These are phyloP conservation scores for Porites cylindrica DNA, from an alignment of 92 coral and sea anemone genomes.

Conservation along the genomic window DNA sequence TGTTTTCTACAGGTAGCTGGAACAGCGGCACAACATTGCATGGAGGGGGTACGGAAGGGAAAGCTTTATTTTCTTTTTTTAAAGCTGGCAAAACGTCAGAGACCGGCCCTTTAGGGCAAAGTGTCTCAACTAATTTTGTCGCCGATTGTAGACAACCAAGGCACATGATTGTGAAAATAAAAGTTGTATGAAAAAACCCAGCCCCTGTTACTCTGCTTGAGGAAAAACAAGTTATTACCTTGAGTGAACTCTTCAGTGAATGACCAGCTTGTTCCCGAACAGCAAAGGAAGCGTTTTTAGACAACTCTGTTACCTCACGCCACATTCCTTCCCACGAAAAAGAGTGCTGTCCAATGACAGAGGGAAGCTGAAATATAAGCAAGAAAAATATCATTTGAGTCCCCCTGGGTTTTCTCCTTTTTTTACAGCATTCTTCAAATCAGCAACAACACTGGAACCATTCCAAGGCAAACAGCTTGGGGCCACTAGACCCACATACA, in stretches of 20 bases:
- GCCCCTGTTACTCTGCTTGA: not conserved
- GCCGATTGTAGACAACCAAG: too few species aligned
- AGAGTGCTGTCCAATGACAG: slow-evolving; percentile 82
- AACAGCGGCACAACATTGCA: too few species aligned
- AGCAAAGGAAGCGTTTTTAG: slow-evolving; percentile 82
- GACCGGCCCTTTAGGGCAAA: too few species aligned
- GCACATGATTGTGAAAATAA: not conserved
- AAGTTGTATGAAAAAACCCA: not conserved
- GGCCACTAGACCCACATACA: too few species aligned
- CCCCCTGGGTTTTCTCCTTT: not conserved
- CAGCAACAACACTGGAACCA: too few species aligned
- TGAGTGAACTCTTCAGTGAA: slow-evolving; percentile 87
- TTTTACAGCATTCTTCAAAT: too few species aligned
- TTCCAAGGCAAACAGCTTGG: too few species aligned
- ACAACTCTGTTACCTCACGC: slow-evolving; percentile 86
- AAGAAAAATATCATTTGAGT: not conserved
- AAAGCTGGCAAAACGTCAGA: too few species aligned
- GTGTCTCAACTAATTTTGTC: too few species aligned
- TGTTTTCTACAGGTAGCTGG: too few species aligned
- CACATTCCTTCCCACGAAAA: slow-evolving; percentile 95
- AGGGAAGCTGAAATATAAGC: slow-evolving; percentile 78
- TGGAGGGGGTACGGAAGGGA: too few species aligned
- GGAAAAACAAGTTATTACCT: slow-evolving; percentile 32
- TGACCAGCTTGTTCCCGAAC: slow-evolving; percentile 96
- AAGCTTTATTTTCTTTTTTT: too few species aligned